A percentile compares a stretch with the other conserved stretches of the same genome.
Evolutionary conservation across 2,797 vertebrate species (phyloP).

Genomic region (Thamnophis elegans): DNA sequence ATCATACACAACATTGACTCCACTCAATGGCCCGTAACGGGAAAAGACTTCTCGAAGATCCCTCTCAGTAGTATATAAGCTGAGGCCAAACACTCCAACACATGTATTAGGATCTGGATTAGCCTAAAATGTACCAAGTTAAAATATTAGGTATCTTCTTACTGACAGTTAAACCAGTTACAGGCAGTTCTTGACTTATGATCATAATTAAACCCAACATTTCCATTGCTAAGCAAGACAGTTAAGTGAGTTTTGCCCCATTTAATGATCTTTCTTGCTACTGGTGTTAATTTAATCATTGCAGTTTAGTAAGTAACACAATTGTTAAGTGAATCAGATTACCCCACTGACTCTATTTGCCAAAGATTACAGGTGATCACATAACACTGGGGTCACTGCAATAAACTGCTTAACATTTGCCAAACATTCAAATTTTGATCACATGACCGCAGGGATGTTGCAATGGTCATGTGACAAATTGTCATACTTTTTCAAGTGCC

Average conservation of each 20-base stretch:
- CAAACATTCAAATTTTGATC: neutral
- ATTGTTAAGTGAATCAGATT: neutral
- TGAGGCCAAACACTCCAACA: conserved; percentile 91
- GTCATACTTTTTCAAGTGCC: neutral
- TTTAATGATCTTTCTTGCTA: neutral
- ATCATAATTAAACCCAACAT: neutral
- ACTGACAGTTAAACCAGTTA: neutral
- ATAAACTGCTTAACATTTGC: neutral
- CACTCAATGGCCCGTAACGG: conserved; percentile 85
- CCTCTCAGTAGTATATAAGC: conserved; percentile 91
- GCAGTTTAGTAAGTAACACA: neutral
- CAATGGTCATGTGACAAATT: neutral
- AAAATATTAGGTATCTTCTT: neutral
- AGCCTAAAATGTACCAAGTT: conserved; percentile 73
- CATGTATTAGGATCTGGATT: conserved; percentile 93
- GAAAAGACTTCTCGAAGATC: conserved; percentile 93
- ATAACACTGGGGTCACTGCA: neutral
- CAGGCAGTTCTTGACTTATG: neutral
- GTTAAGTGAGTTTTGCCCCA: neutral
- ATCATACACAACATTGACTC: conserved; percentile 93
- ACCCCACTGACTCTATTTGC: neutral
- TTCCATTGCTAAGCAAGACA: neutral
- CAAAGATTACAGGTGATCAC: neutral
- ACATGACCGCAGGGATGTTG: neutral
- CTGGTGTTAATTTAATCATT: neutral